A percentile compares a stretch with the other conserved stretches of the same genome.
Evolutionary conservation across 2,113 vertebrate species (phyloP).

Genomic region (Eudyptes chrysolophus): DNA sequence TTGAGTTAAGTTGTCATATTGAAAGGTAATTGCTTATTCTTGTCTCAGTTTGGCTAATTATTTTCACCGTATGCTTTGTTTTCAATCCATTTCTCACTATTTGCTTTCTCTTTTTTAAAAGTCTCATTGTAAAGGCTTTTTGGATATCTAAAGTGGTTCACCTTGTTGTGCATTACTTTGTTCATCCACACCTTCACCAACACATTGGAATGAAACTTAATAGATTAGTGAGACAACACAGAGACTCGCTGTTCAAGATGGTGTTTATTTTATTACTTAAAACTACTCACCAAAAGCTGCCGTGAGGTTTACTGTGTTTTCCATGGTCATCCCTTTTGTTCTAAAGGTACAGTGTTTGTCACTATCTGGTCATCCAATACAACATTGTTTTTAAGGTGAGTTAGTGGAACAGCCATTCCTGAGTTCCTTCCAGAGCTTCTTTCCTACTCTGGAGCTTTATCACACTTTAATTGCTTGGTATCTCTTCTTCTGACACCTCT

Average conservation of each 20-base stretch:
- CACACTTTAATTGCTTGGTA: background rate
- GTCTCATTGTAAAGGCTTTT: background rate
- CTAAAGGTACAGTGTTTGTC: background rate
- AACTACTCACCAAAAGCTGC: background rate
- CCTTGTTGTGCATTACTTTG: background rate
- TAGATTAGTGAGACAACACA: background rate
- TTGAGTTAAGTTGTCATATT: background rate
- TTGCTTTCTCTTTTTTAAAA: background rate
- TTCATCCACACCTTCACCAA: background rate
- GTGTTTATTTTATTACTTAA: background rate
- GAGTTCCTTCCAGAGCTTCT: background rate
- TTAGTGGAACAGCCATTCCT: background rate
- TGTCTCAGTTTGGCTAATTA: background rate
- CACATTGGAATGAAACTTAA: background rate
- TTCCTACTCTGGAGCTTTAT: background rate
- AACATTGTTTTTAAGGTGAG: background rate
- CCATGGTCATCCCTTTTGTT: background rate
- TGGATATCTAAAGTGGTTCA: background rate
- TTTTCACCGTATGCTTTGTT: background rate
- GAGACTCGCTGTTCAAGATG: background rate
- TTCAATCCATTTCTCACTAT: background rate
- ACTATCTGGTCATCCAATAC: background rate
- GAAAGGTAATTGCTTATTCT: background rate
- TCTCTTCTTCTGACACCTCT: background rate
- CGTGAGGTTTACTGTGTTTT: background rate